Conservation (phyloP, 1,140 invertebrate genomes). For the Papilio polyxenes region DNA sequence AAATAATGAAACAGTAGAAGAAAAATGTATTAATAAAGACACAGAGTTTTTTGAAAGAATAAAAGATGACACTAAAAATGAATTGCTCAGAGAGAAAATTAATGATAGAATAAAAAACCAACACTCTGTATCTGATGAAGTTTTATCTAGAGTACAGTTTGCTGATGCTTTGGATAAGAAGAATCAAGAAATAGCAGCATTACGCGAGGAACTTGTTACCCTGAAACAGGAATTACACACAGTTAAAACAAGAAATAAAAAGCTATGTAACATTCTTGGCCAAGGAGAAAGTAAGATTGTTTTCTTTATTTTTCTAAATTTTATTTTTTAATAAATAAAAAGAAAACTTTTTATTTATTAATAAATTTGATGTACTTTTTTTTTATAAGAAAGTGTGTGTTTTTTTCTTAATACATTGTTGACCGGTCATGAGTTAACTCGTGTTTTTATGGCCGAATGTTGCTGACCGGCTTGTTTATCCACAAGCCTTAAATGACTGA, state of each 20-base stretch:
- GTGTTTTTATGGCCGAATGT: no score
- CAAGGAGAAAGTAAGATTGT: conserved; percentile 87
- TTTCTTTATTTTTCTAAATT: background rate
- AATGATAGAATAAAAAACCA: conserved; percentile 78
- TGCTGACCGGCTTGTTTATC: no score
- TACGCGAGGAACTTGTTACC: conserved; percentile 83
- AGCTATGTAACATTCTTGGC: conserved; percentile 88
- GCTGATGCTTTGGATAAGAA: conserved; percentile 85
- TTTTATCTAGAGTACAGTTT: conserved; percentile 82
- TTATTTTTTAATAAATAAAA: no score
- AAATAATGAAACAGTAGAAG: conserved; percentile 47
- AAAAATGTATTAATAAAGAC: conserved; percentile 59
- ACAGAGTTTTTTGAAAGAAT: conserved; percentile 86
- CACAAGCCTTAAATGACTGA: no score
- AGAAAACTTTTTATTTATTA: no score
- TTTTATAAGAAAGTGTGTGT: no score
- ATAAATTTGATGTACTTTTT: background rate
- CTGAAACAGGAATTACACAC: conserved; percentile 85
- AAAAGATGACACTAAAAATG: conserved; percentile 84
- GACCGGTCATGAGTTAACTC: no score
- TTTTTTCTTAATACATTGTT: no score
- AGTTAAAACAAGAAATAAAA: conserved; percentile 89
- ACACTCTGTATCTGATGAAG: conserved; percentile 77
- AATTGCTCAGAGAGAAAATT: conserved; percentile 85
- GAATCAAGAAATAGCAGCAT: conserved; percentile 83